Evolutionary conservation across 1,140 invertebrate genomes (phyloP).

Genomic region (Magallana ariakensis): DNA sequence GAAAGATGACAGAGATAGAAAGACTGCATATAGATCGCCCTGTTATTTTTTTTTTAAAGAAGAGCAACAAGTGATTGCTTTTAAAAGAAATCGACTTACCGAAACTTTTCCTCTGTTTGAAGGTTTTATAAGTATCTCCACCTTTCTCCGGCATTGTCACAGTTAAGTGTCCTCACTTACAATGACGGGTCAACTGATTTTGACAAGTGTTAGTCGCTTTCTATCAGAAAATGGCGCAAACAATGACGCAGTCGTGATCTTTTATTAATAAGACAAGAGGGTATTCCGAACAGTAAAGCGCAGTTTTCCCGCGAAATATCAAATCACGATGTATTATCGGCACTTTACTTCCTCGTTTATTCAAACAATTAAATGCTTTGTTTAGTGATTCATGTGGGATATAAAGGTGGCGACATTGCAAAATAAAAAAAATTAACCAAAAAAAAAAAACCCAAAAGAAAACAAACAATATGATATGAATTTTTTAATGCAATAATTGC

Average conservation of each 20-base stretch:
- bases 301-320: constrained; percentile 10
- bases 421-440: too few species aligned
- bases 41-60: too few species aligned
- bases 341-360: too few species aligned
- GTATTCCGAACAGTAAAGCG: constrained; percentile 2
- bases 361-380: too few species aligned
- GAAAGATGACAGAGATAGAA: too few species aligned
- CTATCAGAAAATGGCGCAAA: constrained; percentile 26
- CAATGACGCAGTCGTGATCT: neutral
- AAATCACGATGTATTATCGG: neutral
- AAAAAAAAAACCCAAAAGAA: too few species aligned
- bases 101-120: constrained; percentile 74
- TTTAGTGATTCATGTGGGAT: too few species aligned
- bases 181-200: constrained; percentile 2
- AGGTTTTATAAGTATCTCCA: constrained; percentile 62
- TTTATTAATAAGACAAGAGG: constrained; percentile 2
- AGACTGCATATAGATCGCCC: too few species aligned
- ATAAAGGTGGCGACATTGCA: too few species aligned
- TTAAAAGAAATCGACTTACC: constrained; percentile 58
- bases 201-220: neutral
- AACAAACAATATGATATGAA: too few species aligned
- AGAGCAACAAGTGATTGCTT: too few species aligned
- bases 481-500: too few species aligned
- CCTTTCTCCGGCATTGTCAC: constrained; percentile 63
- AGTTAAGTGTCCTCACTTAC: neutral